phyloP scores from a whole-genome alignment of 2,113 vertebrate species.

The Cisticola juncidis region DNA sequence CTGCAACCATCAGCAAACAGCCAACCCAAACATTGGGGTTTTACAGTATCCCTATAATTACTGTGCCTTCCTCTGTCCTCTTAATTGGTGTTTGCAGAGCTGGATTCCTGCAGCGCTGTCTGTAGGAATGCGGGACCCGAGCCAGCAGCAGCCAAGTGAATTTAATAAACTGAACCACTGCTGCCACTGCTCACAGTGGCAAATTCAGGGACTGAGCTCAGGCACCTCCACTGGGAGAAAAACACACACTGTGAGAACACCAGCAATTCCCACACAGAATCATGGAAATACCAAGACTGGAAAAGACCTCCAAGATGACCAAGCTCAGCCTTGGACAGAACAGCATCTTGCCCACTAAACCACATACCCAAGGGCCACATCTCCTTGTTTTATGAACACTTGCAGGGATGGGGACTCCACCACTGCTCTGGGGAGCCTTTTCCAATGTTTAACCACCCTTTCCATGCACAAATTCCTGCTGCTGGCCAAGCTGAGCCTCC shows the following conservation, averaged over 20 bases:
- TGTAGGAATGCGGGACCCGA: background rate
- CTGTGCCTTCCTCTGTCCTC: background rate
- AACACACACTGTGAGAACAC: accelerated
- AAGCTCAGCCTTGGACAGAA: background rate
- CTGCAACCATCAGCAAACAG: background rate
- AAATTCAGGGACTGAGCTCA: background rate
- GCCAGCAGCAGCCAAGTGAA: background rate
- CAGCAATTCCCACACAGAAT: background rate
- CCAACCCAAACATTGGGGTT: background rate
- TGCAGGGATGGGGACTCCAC: background rate
- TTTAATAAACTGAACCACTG: background rate
- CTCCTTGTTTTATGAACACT: too few relatives aligned
- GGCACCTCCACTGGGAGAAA: background rate
- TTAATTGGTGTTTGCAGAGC: background rate
- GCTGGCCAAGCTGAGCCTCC: background rate
- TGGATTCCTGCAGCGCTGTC: background rate
- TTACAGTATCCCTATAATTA: background rate
- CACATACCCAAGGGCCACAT: too few relatives aligned
- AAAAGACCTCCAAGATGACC: background rate
- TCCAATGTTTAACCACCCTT: background rate
- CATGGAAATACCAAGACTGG: background rate
- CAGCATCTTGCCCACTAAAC: background rate
- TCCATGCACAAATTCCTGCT: background rate
- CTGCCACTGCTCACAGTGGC: background rate
- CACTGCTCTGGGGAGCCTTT: background rate